Base-by-base conservation (phyloP, 2,888 invertebrate genomes). In the Cyclophora punctaria region DNA sequence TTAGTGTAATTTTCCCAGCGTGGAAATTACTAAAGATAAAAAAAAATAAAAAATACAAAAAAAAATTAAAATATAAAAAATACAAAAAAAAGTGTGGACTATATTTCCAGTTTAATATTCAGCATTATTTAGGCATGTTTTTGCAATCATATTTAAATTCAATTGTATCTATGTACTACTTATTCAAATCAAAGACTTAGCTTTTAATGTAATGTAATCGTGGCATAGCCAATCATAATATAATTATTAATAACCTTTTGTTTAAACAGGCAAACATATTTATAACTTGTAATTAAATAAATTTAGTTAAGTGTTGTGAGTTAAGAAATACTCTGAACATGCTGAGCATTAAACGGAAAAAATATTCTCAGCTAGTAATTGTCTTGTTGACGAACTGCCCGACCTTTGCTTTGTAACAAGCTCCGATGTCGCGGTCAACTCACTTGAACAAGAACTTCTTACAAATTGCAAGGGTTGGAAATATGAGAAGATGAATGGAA, bases 1-100 rank as follows among this genome's bases (percentile, higher is more conserved):
- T 93, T 94, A 94, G 94, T 94, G 93, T 92, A 93, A 92, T 93
- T 93, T 94, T 94, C 93, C 93, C 90, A 91, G 90, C 90, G 89
- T 90, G 89, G 86, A 89, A 90, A 88, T 88, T 86, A 89, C 87
- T 88, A 72, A 73, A 20, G 20, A 20, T 20, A 20, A 75, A 74
- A 73, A 75, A 69, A 68, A 67, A 73, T 71, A 73, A 73, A 72
- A 67, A 66, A 58, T 63, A 69, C 73, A 67, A 72, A 69, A 74
- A 73, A 68, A 66, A 74, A 53, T 69, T 49, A 62, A 62, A 58
- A 52, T 54, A 41, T 49, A 68, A 74, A 76, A 71, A 66, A 59
- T 48, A 42, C 58, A 69, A 82, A 84, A 83, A 85, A 79, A 83
- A 69, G 80, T 82, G 85, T 88, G 85, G 79, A 80, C 74, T 79